Evolutionary conservation across 2,888 invertebrate genomes (phyloP).

Genomic region (Ormyrus thymus): DNA sequence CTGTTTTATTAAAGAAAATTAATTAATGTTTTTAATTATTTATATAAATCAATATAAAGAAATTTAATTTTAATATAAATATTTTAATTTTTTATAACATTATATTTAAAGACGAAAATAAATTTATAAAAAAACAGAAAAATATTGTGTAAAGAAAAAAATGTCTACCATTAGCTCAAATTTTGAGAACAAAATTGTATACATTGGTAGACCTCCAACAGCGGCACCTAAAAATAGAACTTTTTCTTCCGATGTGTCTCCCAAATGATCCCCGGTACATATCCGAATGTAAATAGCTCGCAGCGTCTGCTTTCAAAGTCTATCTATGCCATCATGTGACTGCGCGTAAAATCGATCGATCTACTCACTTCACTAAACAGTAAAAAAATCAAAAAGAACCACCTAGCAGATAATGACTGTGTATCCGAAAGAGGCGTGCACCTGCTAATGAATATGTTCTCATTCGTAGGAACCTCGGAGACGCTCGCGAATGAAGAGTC

Average conservation of each 20-base stretch:
- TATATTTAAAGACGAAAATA: not conserved
- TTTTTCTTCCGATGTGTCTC: conserved; percentile 64
- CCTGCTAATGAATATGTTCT: not conserved
- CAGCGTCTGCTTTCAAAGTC: conserved; percentile 36
- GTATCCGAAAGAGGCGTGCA: not conserved
- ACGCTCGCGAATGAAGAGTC: conserved; percentile 82
- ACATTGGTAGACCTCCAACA: conserved; percentile 70
- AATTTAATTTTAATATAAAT: not conserved
- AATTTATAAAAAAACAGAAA: not conserved
- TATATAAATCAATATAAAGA: not conserved
- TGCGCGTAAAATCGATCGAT: not conserved
- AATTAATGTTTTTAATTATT: too few relatives aligned
- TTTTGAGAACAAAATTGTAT: conserved; percentile 34
- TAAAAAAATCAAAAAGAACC: conserved; percentile 1
- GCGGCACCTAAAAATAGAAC: conserved; percentile 71
- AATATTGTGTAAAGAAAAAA: not conserved
- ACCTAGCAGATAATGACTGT: not conserved
- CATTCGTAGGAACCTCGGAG: conserved; percentile 47
- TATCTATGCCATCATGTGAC: conserved; percentile 2
- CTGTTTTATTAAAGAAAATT: too few relatives aligned
- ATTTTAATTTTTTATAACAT: not conserved
- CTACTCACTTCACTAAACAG: not conserved
- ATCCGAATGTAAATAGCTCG: conserved; percentile 38
- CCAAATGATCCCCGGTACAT: conserved; percentile 50
- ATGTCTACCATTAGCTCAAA: not conserved